Evolutionary conservation across 2,113 vertebrate species (phyloP).

Genomic region (Porphyrio hochstetteri): DNA sequence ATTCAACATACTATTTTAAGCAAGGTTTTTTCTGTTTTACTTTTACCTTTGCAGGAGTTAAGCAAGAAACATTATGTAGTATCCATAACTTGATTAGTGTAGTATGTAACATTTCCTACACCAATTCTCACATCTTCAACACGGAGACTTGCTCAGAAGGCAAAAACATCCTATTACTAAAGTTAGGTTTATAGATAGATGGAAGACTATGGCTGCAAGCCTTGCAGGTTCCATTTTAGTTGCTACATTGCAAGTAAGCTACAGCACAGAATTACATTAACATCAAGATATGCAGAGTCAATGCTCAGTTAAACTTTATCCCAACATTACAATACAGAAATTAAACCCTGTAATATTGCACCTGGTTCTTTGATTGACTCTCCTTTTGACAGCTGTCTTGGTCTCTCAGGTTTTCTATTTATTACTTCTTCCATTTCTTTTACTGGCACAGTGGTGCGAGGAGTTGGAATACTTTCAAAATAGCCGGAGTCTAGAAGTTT

Average conservation of each 20-base stretch:
- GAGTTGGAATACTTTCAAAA: constrained; percentile 85
- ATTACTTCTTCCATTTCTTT: constrained; percentile 66
- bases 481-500: constrained; percentile 87
- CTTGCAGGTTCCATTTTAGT: neutral
- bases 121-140: neutral
- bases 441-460: constrained; percentile 67
- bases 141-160: neutral
- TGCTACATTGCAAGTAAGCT: neutral
- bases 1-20: neutral
- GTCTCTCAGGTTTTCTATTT: constrained; percentile 67
- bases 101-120: neutral
- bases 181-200: neutral
- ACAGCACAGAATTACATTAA: neutral
- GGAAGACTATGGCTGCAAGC: neutral
- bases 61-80: neutral
- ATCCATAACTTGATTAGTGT: neutral
- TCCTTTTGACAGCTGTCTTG: constrained; percentile 57
- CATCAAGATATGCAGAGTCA: neutral
- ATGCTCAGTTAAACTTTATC: neutral
- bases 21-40: neutral
- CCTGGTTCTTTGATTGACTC: constrained; percentile 73
- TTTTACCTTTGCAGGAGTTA: neutral
- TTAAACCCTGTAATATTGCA: constrained; percentile 36
- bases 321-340: neutral
- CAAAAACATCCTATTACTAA: neutral